A percentile compares a stretch with the other conserved stretches of the same genome.
phyloP scores from a whole-genome alignment of 2,888 invertebrate species.

The Troglohyphantes excavatus region DNA sequence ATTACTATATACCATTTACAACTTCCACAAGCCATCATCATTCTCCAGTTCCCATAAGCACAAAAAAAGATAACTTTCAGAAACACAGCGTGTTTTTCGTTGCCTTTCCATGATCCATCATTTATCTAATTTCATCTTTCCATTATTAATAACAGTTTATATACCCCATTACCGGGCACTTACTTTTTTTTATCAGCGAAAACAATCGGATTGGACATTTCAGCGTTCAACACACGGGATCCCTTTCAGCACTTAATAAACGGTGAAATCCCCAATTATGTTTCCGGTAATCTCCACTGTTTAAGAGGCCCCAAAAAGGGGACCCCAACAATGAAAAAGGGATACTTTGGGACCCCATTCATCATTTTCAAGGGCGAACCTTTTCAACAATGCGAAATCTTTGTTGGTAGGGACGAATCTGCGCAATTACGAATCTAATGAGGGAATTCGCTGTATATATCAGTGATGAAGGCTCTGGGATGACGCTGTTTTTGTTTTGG shows the following conservation, averaged over 20 bases:
- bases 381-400: neutral
- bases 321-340: constrained; percentile 26
- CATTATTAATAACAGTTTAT: constrained; percentile 13
- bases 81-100: neutral
- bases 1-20: neutral
- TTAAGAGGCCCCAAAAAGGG: constrained; percentile 29
- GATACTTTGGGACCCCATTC: constrained; percentile 2
- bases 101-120: neutral
- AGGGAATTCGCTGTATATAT: neutral
- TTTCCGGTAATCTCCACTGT: constrained; percentile 7
- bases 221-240: too few species aligned
- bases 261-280: constrained; percentile 15
- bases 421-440: neutral
- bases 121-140: neutral
- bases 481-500: neutral
- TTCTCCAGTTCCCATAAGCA: neutral
- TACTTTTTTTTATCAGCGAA: constrained; percentile 8
- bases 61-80: neutral
- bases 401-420: neutral
- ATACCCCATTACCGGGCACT: constrained; percentile 6
- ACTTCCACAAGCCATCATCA: neutral
- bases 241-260: neutral
- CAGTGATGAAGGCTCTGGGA: neutral
- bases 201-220: constrained; percentile 13
- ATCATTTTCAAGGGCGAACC: constrained; percentile 32